phyloP scores from a whole-genome alignment of 2,113 vertebrate genomes.

The Dascyllus trimaculatus region DNA sequence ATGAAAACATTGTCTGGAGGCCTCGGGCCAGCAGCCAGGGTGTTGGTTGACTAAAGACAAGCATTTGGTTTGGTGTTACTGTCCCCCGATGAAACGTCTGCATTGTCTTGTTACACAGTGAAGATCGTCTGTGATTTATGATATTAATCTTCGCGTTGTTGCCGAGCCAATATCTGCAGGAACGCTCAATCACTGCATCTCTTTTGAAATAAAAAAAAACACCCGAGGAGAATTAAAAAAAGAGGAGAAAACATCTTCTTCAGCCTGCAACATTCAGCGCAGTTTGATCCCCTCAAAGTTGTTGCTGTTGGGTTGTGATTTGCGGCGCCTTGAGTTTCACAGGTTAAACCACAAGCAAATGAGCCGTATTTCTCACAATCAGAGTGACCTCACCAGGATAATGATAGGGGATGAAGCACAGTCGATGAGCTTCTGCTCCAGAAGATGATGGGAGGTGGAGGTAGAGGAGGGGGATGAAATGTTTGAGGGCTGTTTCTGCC shows the following conservation, averaged over 20 bases:
- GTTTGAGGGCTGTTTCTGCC: slow-evolving; percentile 49
- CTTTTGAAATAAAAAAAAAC: slow-evolving; percentile 20
- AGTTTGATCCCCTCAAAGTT: slow-evolving; percentile 28
- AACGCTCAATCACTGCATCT: slow-evolving; percentile 66
- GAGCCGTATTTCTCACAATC: slow-evolving; percentile 58
- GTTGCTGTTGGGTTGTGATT: slow-evolving; percentile 48
- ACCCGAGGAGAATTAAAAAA: neutral
- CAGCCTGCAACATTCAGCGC: slow-evolving; percentile 10
- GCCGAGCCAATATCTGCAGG: slow-evolving; percentile 56
- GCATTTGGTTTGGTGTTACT: slow-evolving; percentile 38
- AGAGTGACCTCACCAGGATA: slow-evolving; percentile 71
- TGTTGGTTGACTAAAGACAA: slow-evolving; percentile 73
- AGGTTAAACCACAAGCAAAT: slow-evolving; percentile 66
- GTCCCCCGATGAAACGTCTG: slow-evolving; percentile 53
- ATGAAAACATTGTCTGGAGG: slow-evolving; percentile 68
- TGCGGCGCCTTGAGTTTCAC: slow-evolving; percentile 64
- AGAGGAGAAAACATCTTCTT: neutral
- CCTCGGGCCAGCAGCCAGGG: slow-evolving; percentile 67
- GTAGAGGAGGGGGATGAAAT: neutral
- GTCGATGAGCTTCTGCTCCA: slow-evolving; percentile 42
- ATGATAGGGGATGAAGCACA: slow-evolving; percentile 63
- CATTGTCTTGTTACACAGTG: slow-evolving; percentile 30
- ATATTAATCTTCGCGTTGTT: slow-evolving; percentile 58
- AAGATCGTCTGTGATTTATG: slow-evolving; percentile 66
- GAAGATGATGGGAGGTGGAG: slow-evolving; percentile 53